Evolutionary conservation across 2,797 vertebrate species (phyloP).

Genomic region (Gorsachius magnificus): DNA sequence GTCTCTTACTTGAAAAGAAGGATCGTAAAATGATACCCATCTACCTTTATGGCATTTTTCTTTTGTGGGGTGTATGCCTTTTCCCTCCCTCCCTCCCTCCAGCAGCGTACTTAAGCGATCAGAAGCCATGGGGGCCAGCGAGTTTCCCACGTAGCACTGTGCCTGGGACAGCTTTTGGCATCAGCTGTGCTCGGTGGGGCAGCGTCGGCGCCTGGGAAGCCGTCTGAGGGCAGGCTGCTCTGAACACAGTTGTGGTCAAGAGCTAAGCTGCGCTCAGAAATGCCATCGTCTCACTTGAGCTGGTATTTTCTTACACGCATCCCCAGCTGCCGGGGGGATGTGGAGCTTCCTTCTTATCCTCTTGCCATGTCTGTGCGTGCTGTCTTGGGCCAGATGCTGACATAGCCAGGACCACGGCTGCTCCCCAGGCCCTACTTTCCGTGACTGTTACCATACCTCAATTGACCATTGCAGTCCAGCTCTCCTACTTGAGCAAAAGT

Average conservation of each 20-base stretch:
- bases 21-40: not conserved
- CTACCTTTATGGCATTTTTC: not conserved
- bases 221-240: not conserved
- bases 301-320: not conserved
- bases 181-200: not conserved
- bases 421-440: not conserved
- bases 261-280: not conserved
- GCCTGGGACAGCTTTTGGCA: not conserved
- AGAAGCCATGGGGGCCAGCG: accelerated
- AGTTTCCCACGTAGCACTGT: not conserved
- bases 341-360: not conserved
- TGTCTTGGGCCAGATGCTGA: not conserved
- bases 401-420: not conserved
- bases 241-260: not conserved
- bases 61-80: not conserved
- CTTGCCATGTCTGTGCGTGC: not conserved
- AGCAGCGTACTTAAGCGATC: not conserved
- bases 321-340: not conserved
- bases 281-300: not conserved
- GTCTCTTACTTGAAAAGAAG: slow-evolving; percentile 16
- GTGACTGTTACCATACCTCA: not conserved
- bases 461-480: not conserved
- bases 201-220: not conserved
- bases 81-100: not conserved
- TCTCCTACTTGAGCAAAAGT: not conserved